A percentile compares a stretch with the other conserved stretches of the same genome.
These are phyloP conservation scores for Cerastis leucographa DNA, from an alignment of 2,888 invertebrate genomes.

Conservation along the genomic window DNA sequence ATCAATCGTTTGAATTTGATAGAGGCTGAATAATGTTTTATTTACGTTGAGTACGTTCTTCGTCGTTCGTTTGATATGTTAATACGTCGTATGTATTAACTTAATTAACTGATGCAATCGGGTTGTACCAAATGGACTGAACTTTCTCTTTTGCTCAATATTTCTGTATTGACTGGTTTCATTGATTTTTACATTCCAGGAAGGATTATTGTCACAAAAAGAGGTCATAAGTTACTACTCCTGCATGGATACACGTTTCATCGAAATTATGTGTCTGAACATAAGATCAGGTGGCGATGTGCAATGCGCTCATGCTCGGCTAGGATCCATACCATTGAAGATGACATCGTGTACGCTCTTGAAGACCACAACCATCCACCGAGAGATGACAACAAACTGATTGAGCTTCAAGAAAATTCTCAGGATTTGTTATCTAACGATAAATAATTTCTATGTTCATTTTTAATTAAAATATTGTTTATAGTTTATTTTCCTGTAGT, in stretches of 20 bases:
- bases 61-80: too few species aligned
- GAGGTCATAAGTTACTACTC: constrained; percentile 64
- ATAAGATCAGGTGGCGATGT: constrained; percentile 75
- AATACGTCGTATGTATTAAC: too few species aligned
- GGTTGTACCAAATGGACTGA: constrained; percentile 52
- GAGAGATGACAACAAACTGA: neutral
- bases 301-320: constrained; percentile 66
- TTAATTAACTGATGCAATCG: constrained; percentile 11
- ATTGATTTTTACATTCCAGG: constrained; percentile 50
- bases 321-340: neutral
- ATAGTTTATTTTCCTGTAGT: neutral
- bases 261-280: constrained; percentile 62
- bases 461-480: neutral
- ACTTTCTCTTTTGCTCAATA: neutral
- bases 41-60: too few species aligned
- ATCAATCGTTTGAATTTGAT: neutral
- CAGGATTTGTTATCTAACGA: neutral
- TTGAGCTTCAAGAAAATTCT: neutral
- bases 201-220: constrained; percentile 34
- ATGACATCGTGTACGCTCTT: neutral
- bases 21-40: neutral
- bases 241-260: constrained; percentile 68
- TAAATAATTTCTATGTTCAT: neutral
- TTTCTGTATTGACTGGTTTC: neutral
- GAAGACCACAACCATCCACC: constrained; percentile 54